A percentile compares a stretch with the other conserved stretches of the same genome.
phyloP scores from a whole-genome alignment of 2,797 vertebrate genomes.

The Thaleichthys pacificus region DNA sequence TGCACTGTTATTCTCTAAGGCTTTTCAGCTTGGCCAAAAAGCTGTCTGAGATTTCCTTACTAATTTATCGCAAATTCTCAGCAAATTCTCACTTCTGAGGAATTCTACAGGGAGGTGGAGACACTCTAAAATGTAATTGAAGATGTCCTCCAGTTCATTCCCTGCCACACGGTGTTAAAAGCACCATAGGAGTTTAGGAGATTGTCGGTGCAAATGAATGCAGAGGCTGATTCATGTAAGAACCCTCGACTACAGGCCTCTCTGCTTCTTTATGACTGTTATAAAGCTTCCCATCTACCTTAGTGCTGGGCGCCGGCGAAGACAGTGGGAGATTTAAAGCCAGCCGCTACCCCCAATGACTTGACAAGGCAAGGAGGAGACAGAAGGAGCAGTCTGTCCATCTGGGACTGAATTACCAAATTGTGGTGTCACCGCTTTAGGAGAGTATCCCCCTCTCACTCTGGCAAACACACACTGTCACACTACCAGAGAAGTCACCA shows the following conservation, averaged over 20 bases:
- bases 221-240: conserved; percentile 43
- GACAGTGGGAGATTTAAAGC: conserved; percentile 36
- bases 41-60: background rate
- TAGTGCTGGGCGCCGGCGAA: conserved; percentile 11
- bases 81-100: conserved; percentile 22
- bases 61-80: too few species aligned
- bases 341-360: conserved; percentile 1
- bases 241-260: conserved; percentile 32
- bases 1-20: background rate
- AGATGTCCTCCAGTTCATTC: conserved; percentile 34
- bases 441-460: conserved; percentile 6
- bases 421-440: conserved; percentile 10
- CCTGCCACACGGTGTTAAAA: conserved; percentile 33
- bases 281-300: conserved; percentile 13
- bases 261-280: conserved; percentile 48
- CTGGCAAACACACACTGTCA: conserved; percentile 29
- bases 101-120: conserved; percentile 10
- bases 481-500: conserved; percentile 30
- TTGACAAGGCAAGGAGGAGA: background rate
- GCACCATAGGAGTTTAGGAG: conserved; percentile 26
- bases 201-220: conserved; percentile 48
- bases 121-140: conserved; percentile 33
- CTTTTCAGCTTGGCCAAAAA: background rate
- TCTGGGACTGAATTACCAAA: conserved; percentile 41
- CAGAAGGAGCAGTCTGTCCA: background rate